Evolutionary conservation across 2,888 invertebrate species (phyloP).

Genomic region (Ormyrus labotus): DNA sequence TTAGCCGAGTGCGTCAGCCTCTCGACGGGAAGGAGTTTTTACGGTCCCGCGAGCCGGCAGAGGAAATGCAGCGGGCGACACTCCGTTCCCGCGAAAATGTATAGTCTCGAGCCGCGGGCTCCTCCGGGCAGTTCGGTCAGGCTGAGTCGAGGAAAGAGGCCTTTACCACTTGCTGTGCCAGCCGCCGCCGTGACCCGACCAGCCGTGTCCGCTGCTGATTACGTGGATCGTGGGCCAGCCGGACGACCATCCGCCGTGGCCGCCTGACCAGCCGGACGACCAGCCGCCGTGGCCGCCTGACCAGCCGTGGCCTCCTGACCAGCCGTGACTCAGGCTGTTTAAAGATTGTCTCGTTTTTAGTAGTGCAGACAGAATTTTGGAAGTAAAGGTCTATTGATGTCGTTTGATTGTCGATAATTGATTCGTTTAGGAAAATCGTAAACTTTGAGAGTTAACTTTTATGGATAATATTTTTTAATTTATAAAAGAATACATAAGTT

Average conservation of each 20-base stretch:
- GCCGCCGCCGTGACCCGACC: conserved; percentile 52
- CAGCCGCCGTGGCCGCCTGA: conserved; percentile 44
- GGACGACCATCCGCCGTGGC: conserved; percentile 55
- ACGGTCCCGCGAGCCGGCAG: not conserved
- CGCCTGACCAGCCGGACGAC: conserved; percentile 36
- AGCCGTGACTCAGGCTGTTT: not conserved
- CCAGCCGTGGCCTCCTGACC: conserved; percentile 38
- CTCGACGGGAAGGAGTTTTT: not conserved
- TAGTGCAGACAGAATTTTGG: too few relatives aligned
- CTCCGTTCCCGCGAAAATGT: too few relatives aligned
- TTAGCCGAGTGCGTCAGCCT: not conserved
- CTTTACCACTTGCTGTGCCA: conserved; percentile 63
- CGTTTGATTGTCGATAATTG: too few relatives aligned
- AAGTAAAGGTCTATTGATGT: too few relatives aligned
- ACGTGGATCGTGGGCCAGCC: conserved; percentile 1
- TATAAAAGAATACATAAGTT: too few relatives aligned
- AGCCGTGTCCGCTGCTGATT: conserved; percentile 12
- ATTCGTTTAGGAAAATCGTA: too few relatives aligned
- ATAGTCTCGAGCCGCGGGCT: too few relatives aligned
- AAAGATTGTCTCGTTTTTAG: too few relatives aligned
- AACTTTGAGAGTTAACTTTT: too few relatives aligned
- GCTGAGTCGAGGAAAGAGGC: too few relatives aligned
- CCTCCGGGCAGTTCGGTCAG: too few relatives aligned
- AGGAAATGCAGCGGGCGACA: not conserved
- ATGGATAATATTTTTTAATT: too few relatives aligned